Evolutionary conservation across 2,888 invertebrate genomes (phyloP), one percentile per base, ranked within the genome.

Genomic region (Lobophora halterata): DNA sequence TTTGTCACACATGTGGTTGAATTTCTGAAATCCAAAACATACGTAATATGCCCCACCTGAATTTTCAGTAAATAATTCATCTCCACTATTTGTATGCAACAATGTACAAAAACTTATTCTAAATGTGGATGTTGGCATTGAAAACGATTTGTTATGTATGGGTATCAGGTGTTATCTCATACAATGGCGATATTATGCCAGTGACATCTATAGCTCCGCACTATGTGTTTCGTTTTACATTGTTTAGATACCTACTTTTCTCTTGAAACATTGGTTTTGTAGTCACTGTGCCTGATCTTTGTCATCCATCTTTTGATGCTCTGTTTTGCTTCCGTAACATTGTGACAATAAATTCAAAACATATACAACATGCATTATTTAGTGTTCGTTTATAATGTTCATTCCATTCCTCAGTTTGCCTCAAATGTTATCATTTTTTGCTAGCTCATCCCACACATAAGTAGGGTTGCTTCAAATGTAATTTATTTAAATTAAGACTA

Each of bases 51-150:
- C 7, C 23, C 11, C 6, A 6, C 14, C 14, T 16, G 6, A 24
- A 5, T 6, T n/a, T 12, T 24, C 13, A 18, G 5, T n/a, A 10
- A 17, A 24, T 19, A 19, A 26, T 26, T 18, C 17, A n/a, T 12
- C 16, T 10, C 7, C 9, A 5, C 30, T 41, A 35, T 41, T 41
- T 34, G 30, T 26, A 30, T 14, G 25, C 26, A 31, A 36, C 42
- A 42, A 32, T 36, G 24, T 36, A 24, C 25, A 17, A 14, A 31
- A 32, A 32, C 18, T 31, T 32, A 24, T 20, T 13, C 5, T 27
- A 18, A 20, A 27, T 27, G 26, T 29, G 18, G 4, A 13, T 36
- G 28, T 32, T 42, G 36, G 31, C 31, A 34, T 24, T 30, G 25
- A n/a, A 25, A 27, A 20, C 14, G 41, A 27, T 26, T 18, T 42